Conservation (phyloP, 2,797 vertebrate genomes). For the Gymnocypris eckloni region DNA sequence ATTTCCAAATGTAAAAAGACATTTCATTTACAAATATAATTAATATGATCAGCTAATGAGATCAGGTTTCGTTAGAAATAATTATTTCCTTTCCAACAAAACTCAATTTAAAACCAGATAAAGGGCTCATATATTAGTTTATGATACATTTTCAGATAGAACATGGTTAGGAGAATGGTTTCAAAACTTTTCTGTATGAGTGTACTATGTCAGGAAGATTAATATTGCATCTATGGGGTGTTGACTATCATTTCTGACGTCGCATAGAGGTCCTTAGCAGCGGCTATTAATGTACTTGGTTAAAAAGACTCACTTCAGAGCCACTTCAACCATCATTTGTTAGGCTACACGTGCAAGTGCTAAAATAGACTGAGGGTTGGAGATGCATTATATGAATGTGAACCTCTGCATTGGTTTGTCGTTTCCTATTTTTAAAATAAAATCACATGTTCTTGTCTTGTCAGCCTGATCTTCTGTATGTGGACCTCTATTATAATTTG, state of each 20-base stretch:
- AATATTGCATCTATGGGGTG: background rate
- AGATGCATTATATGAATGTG: conserved; percentile 34
- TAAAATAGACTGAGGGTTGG: conserved; percentile 26
- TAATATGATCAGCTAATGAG: too few relatives aligned
- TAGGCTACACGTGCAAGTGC: conserved; percentile 47
- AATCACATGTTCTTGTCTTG: conserved; percentile 12
- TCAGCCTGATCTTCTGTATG: background rate
- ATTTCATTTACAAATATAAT: too few relatives aligned
- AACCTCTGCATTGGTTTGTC: background rate
- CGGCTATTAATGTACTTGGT: conserved; percentile 17
- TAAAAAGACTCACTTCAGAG: conserved; percentile 31
- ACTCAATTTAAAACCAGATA: too few relatives aligned
- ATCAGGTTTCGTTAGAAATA: too few relatives aligned
- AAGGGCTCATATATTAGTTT: too few relatives aligned
- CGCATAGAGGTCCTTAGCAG: background rate
- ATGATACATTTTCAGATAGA: too few relatives aligned
- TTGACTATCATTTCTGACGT: conserved; percentile 17
- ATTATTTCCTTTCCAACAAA: too few relatives aligned
- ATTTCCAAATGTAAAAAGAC: too few relatives aligned
- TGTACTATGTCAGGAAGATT: background rate
- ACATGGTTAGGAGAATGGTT: too few relatives aligned
- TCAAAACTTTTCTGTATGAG: background rate
- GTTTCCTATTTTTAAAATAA: conserved; percentile 11
- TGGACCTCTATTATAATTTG: conserved; percentile 28
- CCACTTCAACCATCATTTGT: conserved; percentile 41